Conservation (phyloP, 2,113 vertebrate genomes). For the Microcebus tavaratra region DNA sequence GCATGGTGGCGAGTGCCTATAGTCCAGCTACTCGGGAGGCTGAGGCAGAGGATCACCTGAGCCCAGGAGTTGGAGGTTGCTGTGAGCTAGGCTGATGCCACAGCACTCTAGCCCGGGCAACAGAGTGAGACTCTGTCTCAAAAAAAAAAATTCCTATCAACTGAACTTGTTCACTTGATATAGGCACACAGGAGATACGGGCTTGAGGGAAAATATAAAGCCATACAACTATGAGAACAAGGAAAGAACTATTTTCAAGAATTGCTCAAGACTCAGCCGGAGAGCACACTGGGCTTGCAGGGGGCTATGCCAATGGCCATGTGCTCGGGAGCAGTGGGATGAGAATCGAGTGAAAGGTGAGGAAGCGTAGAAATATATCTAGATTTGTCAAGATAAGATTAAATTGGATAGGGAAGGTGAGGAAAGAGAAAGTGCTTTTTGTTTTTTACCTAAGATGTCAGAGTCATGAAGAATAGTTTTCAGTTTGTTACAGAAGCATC, state of each 20-base stretch:
- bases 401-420: neutral
- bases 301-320: neutral
- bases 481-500: neutral
- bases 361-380: neutral
- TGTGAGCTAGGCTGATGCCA: too few relatives aligned
- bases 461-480: neutral
- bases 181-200: neutral
- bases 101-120: too few relatives aligned
- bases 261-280: too few relatives aligned
- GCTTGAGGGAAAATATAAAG: neutral
- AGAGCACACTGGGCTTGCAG: neutral
- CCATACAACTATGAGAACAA: neutral
- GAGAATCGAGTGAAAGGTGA: neutral
- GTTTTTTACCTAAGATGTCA: neutral
- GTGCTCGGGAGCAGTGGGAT: neutral
- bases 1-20: too few relatives aligned
- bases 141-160: neutral
- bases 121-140: too few relatives aligned
- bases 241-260: neutral
- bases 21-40: too few relatives aligned
- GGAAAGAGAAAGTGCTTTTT: neutral
- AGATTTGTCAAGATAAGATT: neutral
- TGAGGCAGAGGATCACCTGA: too few relatives aligned
- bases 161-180: neutral
- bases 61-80: too few relatives aligned